These are phyloP conservation scores for Acanthurus lineatus DNA, from an alignment of 2,797 vertebrate genomes.

Conservation along the genomic window DNA sequence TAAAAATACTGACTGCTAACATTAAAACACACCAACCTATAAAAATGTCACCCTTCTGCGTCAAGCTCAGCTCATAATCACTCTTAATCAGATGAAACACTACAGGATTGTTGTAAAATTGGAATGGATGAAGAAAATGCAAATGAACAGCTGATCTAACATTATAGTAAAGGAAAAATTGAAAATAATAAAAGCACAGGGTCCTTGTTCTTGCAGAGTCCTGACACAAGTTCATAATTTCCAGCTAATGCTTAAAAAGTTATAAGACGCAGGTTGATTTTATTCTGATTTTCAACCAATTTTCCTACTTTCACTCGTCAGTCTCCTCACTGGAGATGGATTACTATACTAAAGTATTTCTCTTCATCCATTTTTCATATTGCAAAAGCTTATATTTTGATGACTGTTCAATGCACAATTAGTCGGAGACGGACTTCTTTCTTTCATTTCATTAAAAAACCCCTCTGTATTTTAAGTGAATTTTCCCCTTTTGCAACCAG, in stretches of 20 bases:
- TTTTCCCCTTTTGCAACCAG: fast-evolving
- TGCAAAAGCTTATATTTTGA: not conserved
- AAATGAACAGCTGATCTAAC: too few relatives aligned
- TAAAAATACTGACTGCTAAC: too few relatives aligned
- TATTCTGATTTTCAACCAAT: not conserved
- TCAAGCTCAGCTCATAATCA: too few relatives aligned
- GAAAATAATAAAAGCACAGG: not conserved
- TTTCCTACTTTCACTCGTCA: not conserved
- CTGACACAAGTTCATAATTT: not conserved
- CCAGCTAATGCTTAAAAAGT: too few relatives aligned
- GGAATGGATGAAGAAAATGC: too few relatives aligned
- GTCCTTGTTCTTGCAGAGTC: too few relatives aligned
- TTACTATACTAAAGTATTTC: not conserved
- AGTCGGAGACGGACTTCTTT: not conserved
- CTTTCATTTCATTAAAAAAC: not conserved
- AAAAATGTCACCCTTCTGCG: too few relatives aligned
- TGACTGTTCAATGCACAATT: not conserved
- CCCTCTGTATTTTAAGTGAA: not conserved
- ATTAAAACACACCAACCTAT: too few relatives aligned
- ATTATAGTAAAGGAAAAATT: not conserved
- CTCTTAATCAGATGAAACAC: too few relatives aligned
- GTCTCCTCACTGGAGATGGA: not conserved
- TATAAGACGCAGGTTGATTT: not conserved
- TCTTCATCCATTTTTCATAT: not conserved
- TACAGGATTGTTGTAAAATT: too few relatives aligned